A percentile compares a stretch with the other conserved stretches of the same genome.
Evolutionary conservation across 2,888 invertebrate species (phyloP).

Genomic region (Clanis bilineata): DNA sequence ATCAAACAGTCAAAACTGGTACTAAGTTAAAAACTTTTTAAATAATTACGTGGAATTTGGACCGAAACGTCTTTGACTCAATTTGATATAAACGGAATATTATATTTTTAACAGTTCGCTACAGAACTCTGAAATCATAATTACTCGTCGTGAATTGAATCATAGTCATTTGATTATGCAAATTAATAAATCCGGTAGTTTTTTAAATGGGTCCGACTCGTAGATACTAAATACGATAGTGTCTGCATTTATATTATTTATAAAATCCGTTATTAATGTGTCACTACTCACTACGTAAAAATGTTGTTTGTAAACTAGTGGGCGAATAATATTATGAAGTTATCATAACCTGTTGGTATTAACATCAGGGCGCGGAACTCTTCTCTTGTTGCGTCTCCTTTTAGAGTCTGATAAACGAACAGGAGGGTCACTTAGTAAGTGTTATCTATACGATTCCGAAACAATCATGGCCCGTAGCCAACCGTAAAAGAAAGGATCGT

Average conservation of each 20-base stretch:
- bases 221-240: background rate
- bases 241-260: constrained; percentile 6
- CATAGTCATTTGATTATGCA: no score
- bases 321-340: background rate
- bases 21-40: no score
- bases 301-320: background rate
- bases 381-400: background rate
- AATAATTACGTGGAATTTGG: no score
- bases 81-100: no score
- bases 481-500: no score
- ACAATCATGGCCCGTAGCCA: no score
- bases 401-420: background rate
- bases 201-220: background rate
- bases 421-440: no score
- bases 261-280: constrained; percentile 11
- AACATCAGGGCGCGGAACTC: background rate
- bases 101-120: no score
- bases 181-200: constrained; percentile 1
- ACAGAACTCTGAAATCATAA: background rate
- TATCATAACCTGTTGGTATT: background rate
- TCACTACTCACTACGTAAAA: constrained; percentile 1
- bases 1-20: no score
- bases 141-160: background rate
- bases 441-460: no score
- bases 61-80: no score